These are phyloP conservation scores for Agrotis segetum DNA, from an alignment of 2,888 invertebrate species.

Conservation along the genomic window DNA sequence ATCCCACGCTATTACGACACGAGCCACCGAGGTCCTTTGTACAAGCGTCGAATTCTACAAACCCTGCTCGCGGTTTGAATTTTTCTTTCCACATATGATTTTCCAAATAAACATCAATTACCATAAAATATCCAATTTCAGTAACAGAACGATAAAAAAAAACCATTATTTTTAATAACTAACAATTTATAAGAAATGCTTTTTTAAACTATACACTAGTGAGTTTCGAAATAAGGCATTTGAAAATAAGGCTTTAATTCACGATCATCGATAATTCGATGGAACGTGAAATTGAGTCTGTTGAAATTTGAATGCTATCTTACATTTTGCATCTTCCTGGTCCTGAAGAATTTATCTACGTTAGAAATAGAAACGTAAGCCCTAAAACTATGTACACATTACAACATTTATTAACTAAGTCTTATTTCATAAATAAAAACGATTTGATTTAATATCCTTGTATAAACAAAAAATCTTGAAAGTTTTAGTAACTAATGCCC, in stretches of 20 bases:
- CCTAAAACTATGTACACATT: slow-evolving; percentile 28
- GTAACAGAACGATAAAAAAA: slow-evolving; percentile 38
- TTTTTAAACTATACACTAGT: slow-evolving; percentile 46
- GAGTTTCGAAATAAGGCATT: slow-evolving; percentile 61
- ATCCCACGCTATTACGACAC: too few relatives aligned
- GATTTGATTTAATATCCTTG: slow-evolving; percentile 20
- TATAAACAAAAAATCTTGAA: slow-evolving; percentile 28
- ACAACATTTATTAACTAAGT: slow-evolving; percentile 44
- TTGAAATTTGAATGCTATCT: slow-evolving; percentile 25
- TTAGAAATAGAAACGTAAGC: slow-evolving; percentile 34
- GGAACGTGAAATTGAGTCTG: slow-evolving; percentile 13
- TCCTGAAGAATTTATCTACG: slow-evolving; percentile 48
- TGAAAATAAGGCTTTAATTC: slow-evolving; percentile 54
- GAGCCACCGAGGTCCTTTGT: too few relatives aligned
- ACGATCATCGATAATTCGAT: slow-evolving; percentile 15
- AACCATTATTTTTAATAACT: slow-evolving; percentile 24
- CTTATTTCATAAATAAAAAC: slow-evolving; percentile 35
- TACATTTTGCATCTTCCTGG: slow-evolving; percentile 43
- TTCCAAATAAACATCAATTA: slow-evolving; percentile 30
- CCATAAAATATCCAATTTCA: slow-evolving; percentile 40
- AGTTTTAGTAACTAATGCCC: background rate
- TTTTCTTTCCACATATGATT: too few relatives aligned
- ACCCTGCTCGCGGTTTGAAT: too few relatives aligned
- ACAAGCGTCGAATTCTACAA: too few relatives aligned
- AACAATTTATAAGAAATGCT: slow-evolving; percentile 40